A percentile compares a stretch with the other conserved stretches of the same genome.
Evolutionary conservation across 2,797 vertebrate species (phyloP).

Genomic region (Tragopan temminckii): DNA sequence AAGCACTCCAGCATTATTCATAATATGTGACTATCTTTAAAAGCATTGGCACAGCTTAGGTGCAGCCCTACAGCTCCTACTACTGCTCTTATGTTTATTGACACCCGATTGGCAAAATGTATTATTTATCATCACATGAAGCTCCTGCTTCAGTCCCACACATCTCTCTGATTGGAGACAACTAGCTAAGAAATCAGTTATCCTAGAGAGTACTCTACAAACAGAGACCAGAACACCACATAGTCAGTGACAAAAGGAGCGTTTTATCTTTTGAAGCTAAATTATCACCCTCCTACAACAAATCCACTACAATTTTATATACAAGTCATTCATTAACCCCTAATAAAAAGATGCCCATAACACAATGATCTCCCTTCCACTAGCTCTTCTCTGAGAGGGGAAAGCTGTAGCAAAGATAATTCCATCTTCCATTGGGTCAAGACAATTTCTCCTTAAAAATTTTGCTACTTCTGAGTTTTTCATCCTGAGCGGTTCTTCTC

Average conservation of each 20-base stretch:
- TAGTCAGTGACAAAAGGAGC: neutral
- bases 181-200: neutral
- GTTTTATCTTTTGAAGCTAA: slow-evolving; percentile 18
- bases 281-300: neutral
- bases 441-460: neutral
- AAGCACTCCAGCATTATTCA: neutral
- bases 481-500: neutral
- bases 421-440: neutral
- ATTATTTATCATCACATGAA: neutral
- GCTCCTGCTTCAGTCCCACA: neutral
- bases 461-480: neutral
- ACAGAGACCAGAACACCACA: neutral
- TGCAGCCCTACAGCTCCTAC: neutral
- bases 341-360: neutral
- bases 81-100: neutral
- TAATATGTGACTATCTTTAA: neutral
- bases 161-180: neutral
- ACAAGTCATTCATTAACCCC: neutral
- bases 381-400: neutral
- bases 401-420: neutral
- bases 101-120: neutral
- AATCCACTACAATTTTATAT: neutral
- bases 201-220: neutral
- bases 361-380: neutral
- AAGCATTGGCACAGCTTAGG: neutral